A percentile compares a stretch with the other conserved stretches of the same genome.
phyloP scores from a whole-genome alignment of 2,113 vertebrate genomes.

The Poeciliopsis prolifica region DNA sequence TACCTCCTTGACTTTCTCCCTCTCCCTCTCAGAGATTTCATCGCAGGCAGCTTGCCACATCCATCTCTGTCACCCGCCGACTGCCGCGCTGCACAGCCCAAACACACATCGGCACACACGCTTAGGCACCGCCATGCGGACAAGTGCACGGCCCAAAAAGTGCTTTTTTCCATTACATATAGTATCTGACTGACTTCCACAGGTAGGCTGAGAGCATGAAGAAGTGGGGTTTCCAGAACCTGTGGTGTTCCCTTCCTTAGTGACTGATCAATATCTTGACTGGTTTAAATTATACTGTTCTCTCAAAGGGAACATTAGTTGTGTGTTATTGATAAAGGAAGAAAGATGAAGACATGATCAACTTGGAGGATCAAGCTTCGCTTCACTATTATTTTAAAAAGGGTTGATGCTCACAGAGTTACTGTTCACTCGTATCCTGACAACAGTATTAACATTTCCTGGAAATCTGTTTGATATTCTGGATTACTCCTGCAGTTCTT shows the following conservation, averaged over 20 bases:
- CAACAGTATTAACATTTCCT: too few species aligned
- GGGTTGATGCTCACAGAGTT: too few species aligned
- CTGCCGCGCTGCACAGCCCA: slow-evolving; percentile 53
- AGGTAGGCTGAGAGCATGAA: slow-evolving; percentile 27
- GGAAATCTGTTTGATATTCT: too few species aligned
- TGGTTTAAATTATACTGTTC: slow-evolving; percentile 46
- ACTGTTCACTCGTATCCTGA: too few species aligned
- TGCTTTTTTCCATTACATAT: slow-evolving; percentile 24
- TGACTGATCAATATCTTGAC: slow-evolving; percentile 66
- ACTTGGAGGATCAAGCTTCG: too few species aligned
- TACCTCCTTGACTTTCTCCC: slow-evolving; percentile 21
- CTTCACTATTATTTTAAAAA: too few species aligned
- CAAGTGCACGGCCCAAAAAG: not conserved
- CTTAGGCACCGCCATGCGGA: not conserved
- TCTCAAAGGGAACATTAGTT: slow-evolving; percentile 30
- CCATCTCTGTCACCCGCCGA: slow-evolving; percentile 65
- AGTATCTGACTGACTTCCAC: slow-evolving; percentile 9
- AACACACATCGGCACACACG: slow-evolving; percentile 20
- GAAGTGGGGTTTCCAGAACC: slow-evolving; percentile 22
- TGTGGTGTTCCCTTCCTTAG: slow-evolving; percentile 46
- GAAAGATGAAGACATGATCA: not conserved
- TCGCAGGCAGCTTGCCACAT: slow-evolving; percentile 50
- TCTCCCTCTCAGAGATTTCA: slow-evolving; percentile 56
- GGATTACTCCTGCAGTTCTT: too few species aligned
- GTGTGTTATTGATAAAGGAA: slow-evolving; percentile 16